Base-by-base conservation (phyloP, 1,140 invertebrate genomes). In the Scaptodrosophila lebanonensis region DNA sequence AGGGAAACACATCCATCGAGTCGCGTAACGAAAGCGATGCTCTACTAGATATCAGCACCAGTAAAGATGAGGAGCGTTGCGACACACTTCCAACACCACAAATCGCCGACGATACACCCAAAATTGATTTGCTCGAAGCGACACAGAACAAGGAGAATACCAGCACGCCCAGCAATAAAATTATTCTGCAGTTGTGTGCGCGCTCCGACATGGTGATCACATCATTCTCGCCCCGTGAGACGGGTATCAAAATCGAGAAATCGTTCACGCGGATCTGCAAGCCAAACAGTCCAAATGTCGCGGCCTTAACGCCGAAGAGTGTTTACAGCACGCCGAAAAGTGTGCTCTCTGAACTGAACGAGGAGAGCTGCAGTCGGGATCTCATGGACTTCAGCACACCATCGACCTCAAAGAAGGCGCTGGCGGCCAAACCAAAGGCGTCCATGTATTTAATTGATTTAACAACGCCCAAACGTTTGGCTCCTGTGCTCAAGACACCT, bases 71-170 rank as follows among this genome's bases (percentile, higher is more conserved):
- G 8, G 43, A 7, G n/a, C 9, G 13, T 13, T 35, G 22, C 25
- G 39, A 40, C n/a, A 32, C 53, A 20, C 25, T 40, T 11, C 15
- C 27, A 25, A 38, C 44, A 15, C 25, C 25, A 57, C 18, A 9
- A 13, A 18, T n/a, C n/a, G 30, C 11, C 11, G 51, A 49, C 4
- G n/a, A 17, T 5, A 47, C 3, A 51, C 64, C 77, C 2, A 85
- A 85, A 62, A 66, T 82, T 4, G 57, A 85, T 51, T 48, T 85
- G n/a, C 35, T 85, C 9, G 71, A 85, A 9, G 56, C 61, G n/a
- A 85, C 83, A 6, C 64, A 85, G 27, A 79, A 85, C 27, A 85
- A 85, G 35, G 73, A 83, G 12, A 85, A 85, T 25, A 66, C 64
- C 3, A 76, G 66, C 20, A 85, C 61, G 1, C 39, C 49, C 0